Evolutionary conservation across 1,140 invertebrate species (phyloP).

Genomic region (Drosophila chauvacae): DNA sequence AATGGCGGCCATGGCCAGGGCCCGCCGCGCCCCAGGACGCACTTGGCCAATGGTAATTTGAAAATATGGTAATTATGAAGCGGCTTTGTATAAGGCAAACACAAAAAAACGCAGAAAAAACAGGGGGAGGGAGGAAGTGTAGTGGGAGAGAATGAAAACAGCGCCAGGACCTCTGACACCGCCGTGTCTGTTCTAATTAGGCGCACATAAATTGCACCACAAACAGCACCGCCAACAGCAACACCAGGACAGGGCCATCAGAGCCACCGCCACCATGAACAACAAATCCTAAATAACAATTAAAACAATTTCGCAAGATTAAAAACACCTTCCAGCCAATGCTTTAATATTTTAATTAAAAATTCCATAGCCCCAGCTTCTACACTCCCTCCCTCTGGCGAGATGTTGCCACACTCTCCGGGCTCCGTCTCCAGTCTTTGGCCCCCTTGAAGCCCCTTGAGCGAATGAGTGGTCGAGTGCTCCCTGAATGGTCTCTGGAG

Average conservation of each 20-base stretch:
- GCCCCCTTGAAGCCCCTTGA: constrained; percentile 28
- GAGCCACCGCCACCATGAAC: constrained; percentile 10
- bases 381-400: not conserved
- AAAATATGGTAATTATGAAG: constrained; percentile 83
- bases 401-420: constrained; percentile 36
- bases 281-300: constrained; percentile 82
- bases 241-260: constrained; percentile 23
- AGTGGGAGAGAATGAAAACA: constrained; percentile 8
- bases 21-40: constrained; percentile 22
- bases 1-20: constrained; percentile 51
- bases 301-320: constrained; percentile 82
- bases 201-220: constrained; percentile 69
- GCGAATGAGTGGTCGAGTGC: constrained; percentile 62
- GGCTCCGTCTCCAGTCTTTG: not conserved
- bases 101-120: constrained; percentile 20
- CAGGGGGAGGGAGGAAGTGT: no score
- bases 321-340: constrained; percentile 77
- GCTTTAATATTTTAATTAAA: constrained; percentile 83
- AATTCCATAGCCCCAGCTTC: constrained; percentile 64
- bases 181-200: constrained; percentile 76
- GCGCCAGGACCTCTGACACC: constrained; percentile 52
- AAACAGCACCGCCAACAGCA: constrained; percentile 33
- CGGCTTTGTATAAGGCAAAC: constrained; percentile 45
- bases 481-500: constrained; percentile 74
- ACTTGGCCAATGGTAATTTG: constrained; percentile 78